These are phyloP conservation scores for Eueides isabella DNA, from an alignment of 1,140 invertebrate species.

Conservation along the genomic window DNA sequence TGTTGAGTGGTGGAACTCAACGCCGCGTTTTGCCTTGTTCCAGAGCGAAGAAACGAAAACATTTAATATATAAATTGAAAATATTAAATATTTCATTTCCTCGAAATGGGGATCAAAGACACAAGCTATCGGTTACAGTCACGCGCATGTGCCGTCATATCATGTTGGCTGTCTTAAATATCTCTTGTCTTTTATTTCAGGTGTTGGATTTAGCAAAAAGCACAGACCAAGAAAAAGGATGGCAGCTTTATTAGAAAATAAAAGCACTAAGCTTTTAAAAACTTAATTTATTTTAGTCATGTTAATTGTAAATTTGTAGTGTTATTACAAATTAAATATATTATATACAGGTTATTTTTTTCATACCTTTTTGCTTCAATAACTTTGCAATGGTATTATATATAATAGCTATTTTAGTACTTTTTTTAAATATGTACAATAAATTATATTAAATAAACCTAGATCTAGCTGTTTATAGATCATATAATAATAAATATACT, in stretches of 20 bases:
- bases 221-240: constrained; percentile 71
- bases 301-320: constrained; percentile 44
- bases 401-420: not conserved
- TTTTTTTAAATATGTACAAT: not conserved
- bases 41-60: no score
- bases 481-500: not conserved
- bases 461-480: not conserved
- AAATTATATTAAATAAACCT: constrained; percentile 7
- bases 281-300: constrained; percentile 46
- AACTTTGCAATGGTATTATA: not conserved
- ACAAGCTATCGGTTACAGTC: no score
- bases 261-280: constrained; percentile 51
- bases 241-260: constrained; percentile 53
- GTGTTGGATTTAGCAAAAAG: constrained; percentile 74
- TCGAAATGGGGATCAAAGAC: no score
- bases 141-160: no score
- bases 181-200: constrained; percentile 51
- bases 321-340: constrained; percentile 32
- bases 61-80: no score
- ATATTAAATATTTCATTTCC: no score
- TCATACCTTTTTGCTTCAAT: not conserved
- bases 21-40: no score
- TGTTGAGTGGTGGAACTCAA: no score
- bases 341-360: constrained; percentile 27
- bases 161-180: no score